Evolutionary conservation across 2,888 invertebrate species (phyloP), one percentile per base, ranked within the genome.

Genomic region (Abrostola tripartita): DNA sequence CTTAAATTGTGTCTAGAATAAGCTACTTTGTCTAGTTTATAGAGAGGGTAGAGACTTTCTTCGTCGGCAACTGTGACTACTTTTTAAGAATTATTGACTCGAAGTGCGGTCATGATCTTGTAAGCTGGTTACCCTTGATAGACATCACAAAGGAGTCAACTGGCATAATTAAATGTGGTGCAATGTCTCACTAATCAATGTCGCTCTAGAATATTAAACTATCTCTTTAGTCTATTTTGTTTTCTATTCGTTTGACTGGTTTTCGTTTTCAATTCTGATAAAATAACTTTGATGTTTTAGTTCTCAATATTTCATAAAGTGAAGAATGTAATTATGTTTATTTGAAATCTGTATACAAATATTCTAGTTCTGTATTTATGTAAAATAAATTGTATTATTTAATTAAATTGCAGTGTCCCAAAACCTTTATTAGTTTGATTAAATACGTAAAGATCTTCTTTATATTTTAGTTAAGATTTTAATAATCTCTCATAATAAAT

Each of bases 111-210:
- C 79, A 73, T 73, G 72, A 75, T 63, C 56, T 61, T 69, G 67
- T 63, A 65, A 66, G 66, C 63, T 66, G 68, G 50, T 42, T 49
- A 67, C 58, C 52, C 68, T 62, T 78, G 77, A 82, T 68, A 76
- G 78, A 73, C 81, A 76, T 65, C 52, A 79, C 80, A 82, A 83
- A 79, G 68, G 71, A 79, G 61, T 63, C 75, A 80, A 78, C 79
- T 79, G 82, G 72, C 76, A 75, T 76, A 81, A 83, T 81, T 85
- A 82, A 84, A 83, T 78, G 71, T 77, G 76, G 68, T 73, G 65
- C 70, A 68, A 74, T 73, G 73, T 62, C 61, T 70, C 57, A 61
- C 61, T 76, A 76, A 80, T 82, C 80, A 81, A 76, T 73, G 76
- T 79, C 74, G 56, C 61, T 61, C 55, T 54, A 71, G 68, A 74